Conservation (phyloP, 2,797 vertebrate species). For the Enteromius fasciolatus region DNA sequence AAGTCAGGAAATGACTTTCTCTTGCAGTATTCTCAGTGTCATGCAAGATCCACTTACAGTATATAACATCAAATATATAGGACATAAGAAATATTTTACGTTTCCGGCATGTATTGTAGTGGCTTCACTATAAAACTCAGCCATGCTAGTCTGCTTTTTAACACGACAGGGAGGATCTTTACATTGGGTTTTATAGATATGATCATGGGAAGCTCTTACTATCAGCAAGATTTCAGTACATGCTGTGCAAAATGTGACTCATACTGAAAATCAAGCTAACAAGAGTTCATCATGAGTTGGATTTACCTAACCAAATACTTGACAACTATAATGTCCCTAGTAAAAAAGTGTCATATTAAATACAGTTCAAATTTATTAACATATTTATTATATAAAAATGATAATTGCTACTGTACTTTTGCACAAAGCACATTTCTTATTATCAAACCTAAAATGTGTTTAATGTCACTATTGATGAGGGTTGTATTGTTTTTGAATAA, state of each 20-base stretch:
- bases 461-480: not conserved
- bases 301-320: not conserved
- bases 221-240: not conserved
- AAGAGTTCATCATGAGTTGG: not conserved
- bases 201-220: not conserved
- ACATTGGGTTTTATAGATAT: conserved; percentile 5
- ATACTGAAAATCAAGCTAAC: not conserved
- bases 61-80: not conserved
- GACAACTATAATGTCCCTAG: not conserved
- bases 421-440: not conserved
- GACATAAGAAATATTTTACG: not conserved
- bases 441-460: not conserved
- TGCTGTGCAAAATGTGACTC: not conserved
- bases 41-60: not conserved
- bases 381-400: not conserved
- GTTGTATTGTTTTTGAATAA: not conserved
- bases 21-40: not conserved
- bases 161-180: not conserved
- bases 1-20: not conserved
- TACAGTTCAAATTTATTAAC: not conserved
- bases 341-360: not conserved
- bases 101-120: not conserved
- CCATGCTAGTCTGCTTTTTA: not conserved
- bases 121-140: not conserved
- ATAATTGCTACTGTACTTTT: not conserved